phyloP scores from a whole-genome alignment of 1,140 invertebrate genomes.

The Thalassaphorura encarpata region DNA sequence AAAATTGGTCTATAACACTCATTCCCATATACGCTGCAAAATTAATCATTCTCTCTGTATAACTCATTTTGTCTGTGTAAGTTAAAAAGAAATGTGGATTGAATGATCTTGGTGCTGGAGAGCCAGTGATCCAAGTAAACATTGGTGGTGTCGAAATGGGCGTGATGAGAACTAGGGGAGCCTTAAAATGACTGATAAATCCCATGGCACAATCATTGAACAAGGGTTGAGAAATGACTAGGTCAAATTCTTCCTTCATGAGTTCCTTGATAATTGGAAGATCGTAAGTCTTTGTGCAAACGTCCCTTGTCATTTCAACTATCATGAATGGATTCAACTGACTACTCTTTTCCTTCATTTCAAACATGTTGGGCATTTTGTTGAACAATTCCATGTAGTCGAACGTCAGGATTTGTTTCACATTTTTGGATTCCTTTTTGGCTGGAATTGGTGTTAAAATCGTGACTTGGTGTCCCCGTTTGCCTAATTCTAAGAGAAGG shows the following conservation, averaged over 20 bases:
- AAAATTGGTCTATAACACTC: not conserved
- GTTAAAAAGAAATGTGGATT: constrained; percentile 6
- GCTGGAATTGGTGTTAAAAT: constrained; percentile 34
- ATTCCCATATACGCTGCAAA: not conserved
- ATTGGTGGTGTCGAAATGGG: not conserved
- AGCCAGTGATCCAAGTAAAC: constrained; percentile 2
- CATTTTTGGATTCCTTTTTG: constrained; percentile 12
- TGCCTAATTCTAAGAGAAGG: constrained; percentile 26
- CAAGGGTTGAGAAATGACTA: constrained; percentile 1
- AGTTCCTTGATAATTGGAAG: not conserved
- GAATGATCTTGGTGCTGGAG: constrained; percentile 13
- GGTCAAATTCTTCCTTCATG: constrained; percentile 12
- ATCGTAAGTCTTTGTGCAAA: constrained; percentile 6
- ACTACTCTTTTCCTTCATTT: constrained; percentile 3
- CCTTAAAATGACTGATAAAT: constrained; percentile 15
- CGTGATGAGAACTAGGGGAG: constrained; percentile 10
- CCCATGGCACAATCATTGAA: constrained; percentile 20
- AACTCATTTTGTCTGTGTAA: constrained; percentile 12
- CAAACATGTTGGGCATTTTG: constrained; percentile 4
- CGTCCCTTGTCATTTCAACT: not conserved
- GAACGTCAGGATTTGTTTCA: constrained; percentile 10
- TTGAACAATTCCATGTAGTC: not conserved
- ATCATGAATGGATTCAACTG: not conserved
- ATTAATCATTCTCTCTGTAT: constrained; percentile 14
- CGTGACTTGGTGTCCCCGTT: constrained; percentile 33